Evolutionary conservation across 2,113 vertebrate species (phyloP), one percentile per base, ranked within the genome.

Genomic region (Centropus unirufus): DNA sequence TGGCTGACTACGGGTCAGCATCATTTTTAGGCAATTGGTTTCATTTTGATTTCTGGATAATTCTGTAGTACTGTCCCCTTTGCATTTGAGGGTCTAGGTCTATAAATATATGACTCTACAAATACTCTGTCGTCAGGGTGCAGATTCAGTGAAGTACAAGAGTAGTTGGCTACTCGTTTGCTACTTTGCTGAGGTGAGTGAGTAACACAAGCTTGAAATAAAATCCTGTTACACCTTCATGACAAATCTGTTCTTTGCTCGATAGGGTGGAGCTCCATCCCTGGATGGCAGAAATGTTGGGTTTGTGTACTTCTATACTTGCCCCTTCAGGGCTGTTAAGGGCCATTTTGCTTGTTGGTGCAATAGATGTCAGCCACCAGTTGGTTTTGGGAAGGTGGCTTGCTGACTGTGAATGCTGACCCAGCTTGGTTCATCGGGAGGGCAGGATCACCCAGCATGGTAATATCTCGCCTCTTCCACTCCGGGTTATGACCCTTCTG

Each of bases 371-470:
- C 36, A 51, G 46, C 40, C 2, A 1, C 54, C 1, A 2, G 16
- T 30, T 0, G 0, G 7, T 27, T 36, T 2, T 5, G 44, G 21
- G n/a, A 8, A 13, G 8, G 14, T 22, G 42, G 24, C 30, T 61
- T 22, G 0, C 29, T 11, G 42, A 40, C 75, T 46, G 39, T 58
- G 21, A 29, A 17, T 59, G 63, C 59, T 18, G 2, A 4, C 58
- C 36, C 68, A 54, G 11, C 34, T 26, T 32, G 36, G 10, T 20
- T 75, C 54, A 9, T 3, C 3, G 5, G 11, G 22, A 57, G 58
- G 6, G 11, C 72, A n/a, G 23, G 9, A 30, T 79, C 63, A 30
- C 44, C 59, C 42, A 59, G 1, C 17, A 11, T 36, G 36, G 40
- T 30, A 36, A 34, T 15, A 67, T 42, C 80, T 67, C 29, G 13